Evolutionary conservation across 2,888 invertebrate genomes (phyloP).

Genomic region (Cristatella mucedo): DNA sequence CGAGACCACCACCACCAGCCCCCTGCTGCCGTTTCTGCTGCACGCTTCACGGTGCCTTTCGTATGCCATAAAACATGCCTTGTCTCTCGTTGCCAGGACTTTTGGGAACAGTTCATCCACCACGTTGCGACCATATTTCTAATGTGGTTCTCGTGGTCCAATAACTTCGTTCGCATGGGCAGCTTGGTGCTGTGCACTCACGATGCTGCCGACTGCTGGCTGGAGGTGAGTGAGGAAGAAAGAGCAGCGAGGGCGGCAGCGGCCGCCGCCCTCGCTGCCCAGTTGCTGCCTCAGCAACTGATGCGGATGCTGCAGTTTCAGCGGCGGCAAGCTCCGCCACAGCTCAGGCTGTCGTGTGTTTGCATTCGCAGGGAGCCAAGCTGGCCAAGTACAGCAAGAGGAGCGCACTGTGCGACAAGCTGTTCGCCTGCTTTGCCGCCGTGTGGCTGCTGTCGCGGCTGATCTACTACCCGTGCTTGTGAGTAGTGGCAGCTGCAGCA

Average conservation of each 20-base stretch:
- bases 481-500: too few species aligned
- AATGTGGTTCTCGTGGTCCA: slow-evolving; percentile 81
- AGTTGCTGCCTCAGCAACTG: too few species aligned
- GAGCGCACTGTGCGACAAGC: slow-evolving; percentile 66
- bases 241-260: too few species aligned
- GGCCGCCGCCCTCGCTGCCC: too few species aligned
- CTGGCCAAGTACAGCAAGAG: slow-evolving; percentile 79
- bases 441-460: slow-evolving; percentile 80
- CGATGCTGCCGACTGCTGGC: slow-evolving; percentile 41
- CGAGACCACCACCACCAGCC: too few species aligned
- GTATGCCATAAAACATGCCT: neutral
- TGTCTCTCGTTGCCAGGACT: slow-evolving; percentile 42
- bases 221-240: slow-evolving; percentile 33
- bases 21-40: too few species aligned
- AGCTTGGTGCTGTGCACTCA: slow-evolving; percentile 53
- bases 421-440: slow-evolving; percentile 74
- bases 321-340: too few species aligned
- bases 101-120: slow-evolving; percentile 96
- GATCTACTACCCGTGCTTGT: slow-evolving; percentile 61
- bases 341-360: too few species aligned
- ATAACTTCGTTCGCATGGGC: slow-evolving; percentile 75
- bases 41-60: too few species aligned
- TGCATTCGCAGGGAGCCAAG: slow-evolving; percentile 78
- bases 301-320: too few species aligned
- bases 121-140: slow-evolving; percentile 81